Percentiles rank a stretch among this genome's conserved stretches.
phyloP scores from a whole-genome alignment of 2,113 vertebrate species.

The Xiphophorus hellerii region DNA sequence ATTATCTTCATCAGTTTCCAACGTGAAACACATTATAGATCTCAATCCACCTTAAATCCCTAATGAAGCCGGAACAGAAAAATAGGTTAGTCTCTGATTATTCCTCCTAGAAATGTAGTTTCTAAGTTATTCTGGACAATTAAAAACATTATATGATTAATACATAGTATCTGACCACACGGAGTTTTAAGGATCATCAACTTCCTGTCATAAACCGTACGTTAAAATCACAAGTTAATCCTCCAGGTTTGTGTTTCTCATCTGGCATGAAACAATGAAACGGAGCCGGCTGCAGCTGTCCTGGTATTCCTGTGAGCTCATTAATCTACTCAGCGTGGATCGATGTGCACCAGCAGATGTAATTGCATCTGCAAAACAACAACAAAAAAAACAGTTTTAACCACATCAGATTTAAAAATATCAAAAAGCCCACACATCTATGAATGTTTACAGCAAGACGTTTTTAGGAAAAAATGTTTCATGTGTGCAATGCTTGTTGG shows the following conservation, averaged over 20 bases:
- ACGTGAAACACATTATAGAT: slow-evolving; percentile 34
- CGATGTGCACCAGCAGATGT: background rate
- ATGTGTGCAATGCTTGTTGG: too few species aligned
- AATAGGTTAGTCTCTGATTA: slow-evolving; percentile 41
- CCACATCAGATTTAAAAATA: background rate
- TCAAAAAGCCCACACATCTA: background rate
- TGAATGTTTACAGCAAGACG: too few species aligned
- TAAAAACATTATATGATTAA: too few species aligned
- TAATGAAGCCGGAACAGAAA: slow-evolving; percentile 34
- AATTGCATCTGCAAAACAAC: background rate
- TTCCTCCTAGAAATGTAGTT: slow-evolving; percentile 9
- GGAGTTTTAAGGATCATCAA: background rate
- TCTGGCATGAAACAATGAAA: background rate
- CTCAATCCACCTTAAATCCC: slow-evolving; percentile 31
- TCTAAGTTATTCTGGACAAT: too few species aligned
- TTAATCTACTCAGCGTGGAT: background rate
- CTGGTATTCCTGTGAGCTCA: background rate
- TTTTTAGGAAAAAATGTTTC: too few species aligned
- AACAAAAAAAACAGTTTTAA: background rate
- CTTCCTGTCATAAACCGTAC: background rate
- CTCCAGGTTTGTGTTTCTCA: background rate
- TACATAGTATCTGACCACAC: background rate
- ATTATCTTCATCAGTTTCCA: slow-evolving; percentile 28
- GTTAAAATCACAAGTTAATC: background rate
- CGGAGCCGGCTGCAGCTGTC: background rate